Percentiles rank a stretch among this genome's conserved stretches.
Evolutionary conservation across 1,140 invertebrate species (phyloP).

Genomic region (Lepidurus arcticus): DNA sequence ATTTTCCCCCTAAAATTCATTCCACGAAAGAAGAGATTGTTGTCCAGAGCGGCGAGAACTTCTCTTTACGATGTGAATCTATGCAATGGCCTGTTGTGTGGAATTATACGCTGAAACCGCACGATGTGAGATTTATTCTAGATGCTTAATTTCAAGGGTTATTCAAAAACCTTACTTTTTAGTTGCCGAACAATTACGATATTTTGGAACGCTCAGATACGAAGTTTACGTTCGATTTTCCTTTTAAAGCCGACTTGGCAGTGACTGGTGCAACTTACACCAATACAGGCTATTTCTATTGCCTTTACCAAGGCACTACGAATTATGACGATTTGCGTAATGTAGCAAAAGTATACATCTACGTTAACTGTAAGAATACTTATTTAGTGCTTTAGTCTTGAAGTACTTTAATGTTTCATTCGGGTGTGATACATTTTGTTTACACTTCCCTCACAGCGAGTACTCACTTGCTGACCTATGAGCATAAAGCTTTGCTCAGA

Average conservation of each 20-base stretch:
- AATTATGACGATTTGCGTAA: not conserved
- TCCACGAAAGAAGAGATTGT: not conserved
- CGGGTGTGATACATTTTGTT: too few species aligned
- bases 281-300: constrained; percentile 12
- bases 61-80: not conserved
- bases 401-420: too few species aligned
- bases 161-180: too few species aligned
- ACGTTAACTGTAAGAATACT: too few species aligned
- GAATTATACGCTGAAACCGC: not conserved
- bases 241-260: not conserved
- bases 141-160: too few species aligned
- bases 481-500: not conserved
- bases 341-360: too few species aligned
- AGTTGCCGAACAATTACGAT: too few species aligned
- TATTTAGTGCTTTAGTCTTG: too few species aligned
- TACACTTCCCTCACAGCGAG: not conserved
- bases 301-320: not conserved
- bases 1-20: not conserved
- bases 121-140: not conserved
- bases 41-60: not conserved
- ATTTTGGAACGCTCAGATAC: not conserved
- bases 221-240: not conserved
- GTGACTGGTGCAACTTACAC: not conserved
- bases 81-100: not conserved
- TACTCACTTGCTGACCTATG: not conserved